Percentiles rank a stretch among this genome's conserved stretches.
phyloP scores from a whole-genome alignment of 2,113 vertebrate genomes.

The Leptobrachium leishanense region DNA sequence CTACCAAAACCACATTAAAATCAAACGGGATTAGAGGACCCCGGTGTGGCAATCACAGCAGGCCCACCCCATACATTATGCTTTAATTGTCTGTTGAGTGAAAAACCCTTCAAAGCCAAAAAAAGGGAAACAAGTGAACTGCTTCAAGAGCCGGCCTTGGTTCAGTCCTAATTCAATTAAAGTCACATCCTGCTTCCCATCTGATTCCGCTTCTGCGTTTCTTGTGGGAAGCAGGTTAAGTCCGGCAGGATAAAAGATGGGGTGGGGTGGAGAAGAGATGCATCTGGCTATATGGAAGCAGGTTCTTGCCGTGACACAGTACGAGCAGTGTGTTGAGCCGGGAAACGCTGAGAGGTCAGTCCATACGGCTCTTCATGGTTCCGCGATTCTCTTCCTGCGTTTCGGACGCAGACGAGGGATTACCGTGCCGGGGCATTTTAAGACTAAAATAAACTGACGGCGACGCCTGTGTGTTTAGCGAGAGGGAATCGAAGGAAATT shows the following conservation, averaged over 20 bases:
- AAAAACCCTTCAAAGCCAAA: slow-evolving; percentile 50
- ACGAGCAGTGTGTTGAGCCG: slow-evolving; percentile 17
- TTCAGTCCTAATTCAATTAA: slow-evolving; percentile 58
- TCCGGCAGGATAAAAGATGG: slow-evolving; percentile 47
- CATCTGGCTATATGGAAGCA: slow-evolving; percentile 5
- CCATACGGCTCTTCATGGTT: slow-evolving; percentile 9
- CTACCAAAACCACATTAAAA: slow-evolving; percentile 59
- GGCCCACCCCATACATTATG: slow-evolving; percentile 59
- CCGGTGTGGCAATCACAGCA: slow-evolving; percentile 59
- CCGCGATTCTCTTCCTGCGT: neutral
- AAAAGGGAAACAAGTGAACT: slow-evolving; percentile 41
- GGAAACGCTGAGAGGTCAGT: slow-evolving; percentile 13
- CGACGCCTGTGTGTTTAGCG: too few relatives aligned
- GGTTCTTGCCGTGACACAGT: slow-evolving; percentile 13
- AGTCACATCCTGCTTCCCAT: slow-evolving; percentile 54
- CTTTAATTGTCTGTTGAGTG: slow-evolving; percentile 59
- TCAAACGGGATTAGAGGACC: slow-evolving; percentile 55
- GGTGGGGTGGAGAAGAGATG: slow-evolving; percentile 30
- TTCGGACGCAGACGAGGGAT: neutral
- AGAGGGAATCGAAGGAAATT: too few relatives aligned
- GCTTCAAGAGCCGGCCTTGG: slow-evolving; percentile 22
- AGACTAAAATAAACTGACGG: neutral
- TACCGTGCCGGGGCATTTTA: neutral
- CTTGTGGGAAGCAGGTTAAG: slow-evolving; percentile 53
- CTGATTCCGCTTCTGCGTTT: slow-evolving; percentile 52